A percentile compares a stretch with the other conserved stretches of the same genome.
phyloP scores from a whole-genome alignment of 2,113 vertebrate species.

The Crocuta crocuta region DNA sequence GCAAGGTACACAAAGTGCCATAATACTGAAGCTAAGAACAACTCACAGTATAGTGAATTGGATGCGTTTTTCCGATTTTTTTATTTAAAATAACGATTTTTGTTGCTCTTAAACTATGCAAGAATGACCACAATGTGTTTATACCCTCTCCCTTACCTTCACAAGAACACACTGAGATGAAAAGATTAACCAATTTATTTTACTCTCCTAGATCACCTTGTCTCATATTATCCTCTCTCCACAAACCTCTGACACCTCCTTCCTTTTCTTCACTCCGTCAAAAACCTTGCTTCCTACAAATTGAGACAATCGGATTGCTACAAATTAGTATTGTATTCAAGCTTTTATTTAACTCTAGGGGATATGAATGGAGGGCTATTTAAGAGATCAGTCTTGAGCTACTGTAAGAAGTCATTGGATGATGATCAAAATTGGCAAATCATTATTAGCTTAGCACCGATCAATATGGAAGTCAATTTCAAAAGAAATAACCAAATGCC shows the following conservation, averaged over 20 bases:
- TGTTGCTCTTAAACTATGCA: background rate
- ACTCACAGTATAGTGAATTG: background rate
- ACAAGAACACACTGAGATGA: background rate
- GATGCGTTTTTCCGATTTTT: background rate
- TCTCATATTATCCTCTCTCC: background rate
- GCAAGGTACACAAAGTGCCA: background rate
- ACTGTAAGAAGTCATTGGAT: background rate
- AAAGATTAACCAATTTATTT: background rate
- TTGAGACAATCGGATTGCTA: background rate
- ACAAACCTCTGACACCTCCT: background rate
- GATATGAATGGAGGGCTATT: background rate
- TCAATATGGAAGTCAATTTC: background rate
- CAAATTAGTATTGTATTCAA: background rate
- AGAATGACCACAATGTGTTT: too few species aligned
- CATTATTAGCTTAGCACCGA: background rate
- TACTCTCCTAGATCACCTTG: background rate
- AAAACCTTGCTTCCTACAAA: background rate
- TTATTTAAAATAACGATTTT: background rate
- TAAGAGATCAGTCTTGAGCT: background rate
- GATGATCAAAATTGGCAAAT: background rate
- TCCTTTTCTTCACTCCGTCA: background rate
- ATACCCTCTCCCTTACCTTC: background rate
- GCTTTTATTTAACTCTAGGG: background rate
- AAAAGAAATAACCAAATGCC: background rate
- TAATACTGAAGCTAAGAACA: constrained; percentile 13